phyloP scores from a whole-genome alignment of 2,113 vertebrate species.

The Eudorcas thomsonii region DNA sequence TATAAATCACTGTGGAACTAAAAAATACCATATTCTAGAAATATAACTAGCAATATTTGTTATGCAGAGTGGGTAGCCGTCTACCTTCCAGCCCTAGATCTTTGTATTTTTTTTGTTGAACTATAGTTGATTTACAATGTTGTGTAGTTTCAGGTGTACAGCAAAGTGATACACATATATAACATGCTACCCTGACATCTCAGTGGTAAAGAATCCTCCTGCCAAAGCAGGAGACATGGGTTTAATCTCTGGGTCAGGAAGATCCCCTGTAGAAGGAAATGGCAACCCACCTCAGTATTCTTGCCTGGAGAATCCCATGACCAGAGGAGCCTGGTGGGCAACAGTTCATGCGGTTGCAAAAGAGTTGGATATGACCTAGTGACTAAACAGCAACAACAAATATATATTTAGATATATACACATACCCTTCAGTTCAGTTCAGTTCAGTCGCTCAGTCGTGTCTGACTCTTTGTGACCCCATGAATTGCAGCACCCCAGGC shows the following conservation, averaged over 20 bases:
- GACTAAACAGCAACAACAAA: not conserved
- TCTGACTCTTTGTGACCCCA: no score
- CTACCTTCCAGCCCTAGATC: not conserved
- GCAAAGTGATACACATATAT: not conserved
- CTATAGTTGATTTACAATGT: not conserved
- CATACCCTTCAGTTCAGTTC: not conserved
- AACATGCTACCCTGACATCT: not conserved
- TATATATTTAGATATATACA: not conserved
- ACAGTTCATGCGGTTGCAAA: fast-evolving
- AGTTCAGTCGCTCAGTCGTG: no score
- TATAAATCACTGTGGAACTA: not conserved
- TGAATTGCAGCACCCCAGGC: no score
- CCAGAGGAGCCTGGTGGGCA: not conserved
- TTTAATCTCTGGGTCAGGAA: not conserved
- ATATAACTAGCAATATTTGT: not conserved
- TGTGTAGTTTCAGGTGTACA: not conserved
- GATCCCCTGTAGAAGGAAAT: not conserved
- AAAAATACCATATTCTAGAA: not conserved
- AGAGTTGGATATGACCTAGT: not conserved
- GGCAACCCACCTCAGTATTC: not conserved
- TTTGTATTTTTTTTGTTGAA: not conserved
- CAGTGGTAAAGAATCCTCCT: not conserved
- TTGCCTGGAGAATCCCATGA: not conserved
- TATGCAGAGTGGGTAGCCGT: not conserved
- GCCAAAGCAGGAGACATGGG: not conserved